Base-by-base conservation (phyloP, 2,888 invertebrate species). In the Notodonta dromedarius region DNA sequence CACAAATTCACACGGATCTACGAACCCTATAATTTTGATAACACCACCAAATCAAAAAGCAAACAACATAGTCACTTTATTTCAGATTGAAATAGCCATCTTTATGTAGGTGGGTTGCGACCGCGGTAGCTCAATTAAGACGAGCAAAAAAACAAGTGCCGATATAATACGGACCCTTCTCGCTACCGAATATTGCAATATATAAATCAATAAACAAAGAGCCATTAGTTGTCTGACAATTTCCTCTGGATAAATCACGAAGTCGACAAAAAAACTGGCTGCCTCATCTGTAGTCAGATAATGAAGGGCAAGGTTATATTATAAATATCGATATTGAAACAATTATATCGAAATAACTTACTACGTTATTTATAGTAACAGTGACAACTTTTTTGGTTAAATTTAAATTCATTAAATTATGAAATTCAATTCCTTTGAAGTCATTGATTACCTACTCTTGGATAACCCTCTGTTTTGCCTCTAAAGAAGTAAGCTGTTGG, bases 161-260 rank as follows among this genome's bases (percentile, higher is more conserved):
- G 77, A 85, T 87, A 84, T 84, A 83, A 85, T 79, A 79, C 78
- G 86, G 86, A 86, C 84, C 74, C 86, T 86, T 79, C 85, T 76
- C 80, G 92, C 93, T 93, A 91, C 92, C 89, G 91, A 91, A 91
- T 91, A 91, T 91, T 90, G 87, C 87, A 79, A 84, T 82, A 83
- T 86, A 92, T 91, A 91, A 92, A 92, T 93, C 92, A 91, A 92
- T 92, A 91, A 90, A 92, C 92, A 92, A 91, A 91, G 91, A 91
- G 74, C 88, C 91, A 91, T 92, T 91, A 90, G 90, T 87, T 91
- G 91, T 89, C 92, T 87, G 86, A 90, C 92, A 89, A 89, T 92
- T 91, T 93, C 91, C 91, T 90, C 84, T 88, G 91, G 89, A 90
- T 92, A 91, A 92, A 92, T 92, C 92, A 92, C 92, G 85, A 71